Conservation (phyloP, 2,797 vertebrate genomes). For the Halcyon leucocephala region DNA sequence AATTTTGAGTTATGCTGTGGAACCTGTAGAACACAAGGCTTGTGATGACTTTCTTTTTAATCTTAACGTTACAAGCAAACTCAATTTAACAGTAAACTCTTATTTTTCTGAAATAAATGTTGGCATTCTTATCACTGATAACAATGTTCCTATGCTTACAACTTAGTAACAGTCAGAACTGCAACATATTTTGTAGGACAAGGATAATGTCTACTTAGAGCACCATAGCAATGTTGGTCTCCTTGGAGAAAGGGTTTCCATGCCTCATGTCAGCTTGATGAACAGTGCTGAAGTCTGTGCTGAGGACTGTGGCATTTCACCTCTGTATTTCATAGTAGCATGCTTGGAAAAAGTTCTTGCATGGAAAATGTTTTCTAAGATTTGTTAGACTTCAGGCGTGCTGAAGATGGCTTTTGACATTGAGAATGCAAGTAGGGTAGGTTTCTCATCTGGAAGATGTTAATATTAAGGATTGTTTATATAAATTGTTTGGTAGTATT, state of each 20-base stretch:
- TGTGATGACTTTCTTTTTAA: background rate
- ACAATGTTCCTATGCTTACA: background rate
- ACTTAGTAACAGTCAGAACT: background rate
- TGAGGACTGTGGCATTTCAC: background rate
- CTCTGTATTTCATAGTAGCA: background rate
- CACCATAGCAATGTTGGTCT: background rate
- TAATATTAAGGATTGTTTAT: background rate
- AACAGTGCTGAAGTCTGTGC: background rate
- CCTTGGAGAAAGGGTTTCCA: background rate
- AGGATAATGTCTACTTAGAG: background rate
- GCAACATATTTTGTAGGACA: background rate
- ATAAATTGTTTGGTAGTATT: background rate
- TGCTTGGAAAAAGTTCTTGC: background rate
- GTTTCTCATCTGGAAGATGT: background rate
- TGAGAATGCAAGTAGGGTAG: background rate
- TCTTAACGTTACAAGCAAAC: background rate
- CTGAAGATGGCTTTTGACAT: background rate
- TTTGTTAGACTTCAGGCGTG: background rate
- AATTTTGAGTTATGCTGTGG: background rate
- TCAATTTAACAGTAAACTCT: background rate
- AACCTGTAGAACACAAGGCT: background rate
- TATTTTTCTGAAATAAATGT: background rate
- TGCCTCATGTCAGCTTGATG: background rate
- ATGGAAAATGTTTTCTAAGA: background rate
- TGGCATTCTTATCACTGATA: background rate